phyloP scores from a whole-genome alignment of 2,888 invertebrate genomes.

The Cheilosia vernalis region DNA sequence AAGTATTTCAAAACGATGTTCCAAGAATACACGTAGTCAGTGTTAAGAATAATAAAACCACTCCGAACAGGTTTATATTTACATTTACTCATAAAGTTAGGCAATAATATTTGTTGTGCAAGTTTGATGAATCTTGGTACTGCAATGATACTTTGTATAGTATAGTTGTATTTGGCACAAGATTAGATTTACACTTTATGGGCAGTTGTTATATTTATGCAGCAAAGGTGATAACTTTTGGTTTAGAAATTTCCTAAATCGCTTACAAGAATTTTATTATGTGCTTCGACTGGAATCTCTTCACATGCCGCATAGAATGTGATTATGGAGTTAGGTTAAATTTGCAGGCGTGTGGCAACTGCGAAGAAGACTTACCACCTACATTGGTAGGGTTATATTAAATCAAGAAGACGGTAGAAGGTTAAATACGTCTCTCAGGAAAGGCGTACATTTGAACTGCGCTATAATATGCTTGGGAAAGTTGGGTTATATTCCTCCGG shows the following conservation, averaged over 20 bases:
- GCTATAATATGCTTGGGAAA: too few species aligned
- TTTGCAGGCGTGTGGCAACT: too few species aligned
- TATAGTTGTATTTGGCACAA: neutral
- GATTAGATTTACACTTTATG: neutral
- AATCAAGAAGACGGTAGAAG: too few species aligned
- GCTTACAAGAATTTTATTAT: too few species aligned
- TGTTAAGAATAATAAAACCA: slow-evolving; percentile 1
- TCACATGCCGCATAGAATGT: too few species aligned
- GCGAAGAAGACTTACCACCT: too few species aligned
- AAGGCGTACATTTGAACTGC: too few species aligned
- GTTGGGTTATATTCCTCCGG: too few species aligned
- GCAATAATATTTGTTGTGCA: neutral
- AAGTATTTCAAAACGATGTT: slow-evolving; percentile 21
- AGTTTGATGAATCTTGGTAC: slow-evolving; percentile 6
- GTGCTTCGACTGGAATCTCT: neutral
- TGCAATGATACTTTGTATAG: neutral
- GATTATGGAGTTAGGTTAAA: too few species aligned
- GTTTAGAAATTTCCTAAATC: neutral
- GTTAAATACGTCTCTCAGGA: too few species aligned
- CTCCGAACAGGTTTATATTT: slow-evolving; percentile 13
- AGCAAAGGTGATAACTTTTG: slow-evolving; percentile 5
- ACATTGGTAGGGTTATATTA: too few species aligned
- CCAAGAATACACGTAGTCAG: neutral
- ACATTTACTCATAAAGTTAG: neutral
- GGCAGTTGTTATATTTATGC: neutral